Evolutionary conservation across 2,797 vertebrate genomes (phyloP).

Genomic region (Pseudomugil gertrudae): DNA sequence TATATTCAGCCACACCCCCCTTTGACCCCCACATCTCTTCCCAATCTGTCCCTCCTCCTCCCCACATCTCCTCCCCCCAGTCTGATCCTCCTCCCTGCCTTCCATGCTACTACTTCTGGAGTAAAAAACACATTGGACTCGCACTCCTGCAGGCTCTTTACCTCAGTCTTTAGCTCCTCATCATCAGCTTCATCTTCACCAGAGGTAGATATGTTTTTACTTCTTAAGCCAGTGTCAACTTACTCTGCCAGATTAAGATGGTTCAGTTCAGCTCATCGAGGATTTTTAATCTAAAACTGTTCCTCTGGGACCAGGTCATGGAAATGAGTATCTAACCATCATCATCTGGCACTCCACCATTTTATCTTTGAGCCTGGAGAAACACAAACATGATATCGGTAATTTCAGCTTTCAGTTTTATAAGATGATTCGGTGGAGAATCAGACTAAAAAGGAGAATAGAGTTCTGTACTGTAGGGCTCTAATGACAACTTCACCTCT

Average conservation of each 20-base stretch:
- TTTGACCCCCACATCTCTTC: slow-evolving; percentile 60
- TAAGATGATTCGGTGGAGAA: too few relatives aligned
- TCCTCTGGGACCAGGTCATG: slow-evolving; percentile 7
- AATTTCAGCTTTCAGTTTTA: too few relatives aligned
- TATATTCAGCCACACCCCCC: slow-evolving; percentile 41
- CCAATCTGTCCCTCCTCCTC: slow-evolving; percentile 17
- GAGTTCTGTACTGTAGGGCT: too few relatives aligned
- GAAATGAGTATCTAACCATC: slow-evolving; percentile 1
- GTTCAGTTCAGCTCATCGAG: slow-evolving; percentile 34
- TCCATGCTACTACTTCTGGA: slow-evolving; percentile 9
- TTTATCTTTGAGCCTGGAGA: too few relatives aligned
- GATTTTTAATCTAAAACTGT: slow-evolving; percentile 5
- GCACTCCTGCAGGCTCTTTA: neutral
- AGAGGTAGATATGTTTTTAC: slow-evolving; percentile 58
- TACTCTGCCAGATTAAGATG: neutral
- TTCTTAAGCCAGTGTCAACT: slow-evolving; percentile 1
- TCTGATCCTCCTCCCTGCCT: slow-evolving; percentile 5
- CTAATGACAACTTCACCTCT: too few relatives aligned
- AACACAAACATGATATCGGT: too few relatives aligned
- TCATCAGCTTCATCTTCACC: neutral
- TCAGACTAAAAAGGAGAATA: too few relatives aligned
- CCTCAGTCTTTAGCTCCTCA: neutral
- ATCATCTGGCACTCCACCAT: too few relatives aligned
- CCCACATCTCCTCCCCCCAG: slow-evolving; percentile 30
- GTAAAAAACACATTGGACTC: neutral